phyloP scores from a whole-genome alignment of 2,888 invertebrate species.

The Polydrusus pterygomalis region DNA sequence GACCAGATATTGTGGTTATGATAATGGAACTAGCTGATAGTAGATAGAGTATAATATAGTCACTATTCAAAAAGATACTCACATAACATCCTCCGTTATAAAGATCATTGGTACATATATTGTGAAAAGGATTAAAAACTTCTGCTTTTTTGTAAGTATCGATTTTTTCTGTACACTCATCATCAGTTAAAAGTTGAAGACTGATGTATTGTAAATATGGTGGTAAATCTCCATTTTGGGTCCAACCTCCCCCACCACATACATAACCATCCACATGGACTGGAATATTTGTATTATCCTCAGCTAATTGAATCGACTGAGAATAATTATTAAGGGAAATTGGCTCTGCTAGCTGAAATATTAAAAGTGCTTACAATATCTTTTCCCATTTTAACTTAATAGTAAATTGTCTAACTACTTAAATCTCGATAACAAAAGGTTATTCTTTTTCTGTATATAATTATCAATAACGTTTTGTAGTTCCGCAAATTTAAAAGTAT shows the following conservation, averaged over 20 bases:
- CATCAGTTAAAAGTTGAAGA: slow-evolving; percentile 9
- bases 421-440: too few relatives aligned
- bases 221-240: neutral
- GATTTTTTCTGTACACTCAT: slow-evolving; percentile 13
- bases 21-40: too few relatives aligned
- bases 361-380: too few relatives aligned
- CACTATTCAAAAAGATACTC: neutral
- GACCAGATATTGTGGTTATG: too few relatives aligned
- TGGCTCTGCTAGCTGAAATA: neutral
- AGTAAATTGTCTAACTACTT: neutral
- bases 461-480: too few relatives aligned
- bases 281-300: neutral
- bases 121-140: slow-evolving; percentile 5
- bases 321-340: neutral
- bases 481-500: too few relatives aligned
- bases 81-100: slow-evolving; percentile 24
- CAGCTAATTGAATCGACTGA: neutral
- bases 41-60: too few relatives aligned
- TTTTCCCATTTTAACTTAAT: too few relatives aligned
- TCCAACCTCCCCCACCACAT: neutral
- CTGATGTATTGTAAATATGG: slow-evolving; percentile 9
- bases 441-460: too few relatives aligned
- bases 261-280: neutral
- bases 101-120: slow-evolving; percentile 8
- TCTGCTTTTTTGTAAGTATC: neutral